Conservation (phyloP, 2,888 invertebrate genomes). For the Lithosia quadra region DNA sequence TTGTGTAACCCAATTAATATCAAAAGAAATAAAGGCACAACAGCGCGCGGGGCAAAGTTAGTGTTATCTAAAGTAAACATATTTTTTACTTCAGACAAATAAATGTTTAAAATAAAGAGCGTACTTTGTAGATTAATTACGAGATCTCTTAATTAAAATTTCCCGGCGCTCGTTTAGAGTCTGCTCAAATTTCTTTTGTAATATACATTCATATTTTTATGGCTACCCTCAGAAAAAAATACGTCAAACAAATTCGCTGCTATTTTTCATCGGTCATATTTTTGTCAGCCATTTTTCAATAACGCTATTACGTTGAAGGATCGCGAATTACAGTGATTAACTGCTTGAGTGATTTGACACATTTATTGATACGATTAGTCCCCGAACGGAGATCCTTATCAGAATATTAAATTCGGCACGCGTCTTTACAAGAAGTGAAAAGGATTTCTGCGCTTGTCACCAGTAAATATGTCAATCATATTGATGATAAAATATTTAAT, state of each 20-base stretch:
- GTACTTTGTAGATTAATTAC: constrained; percentile 1
- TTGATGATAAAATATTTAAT: not conserved
- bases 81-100: constrained; percentile 1
- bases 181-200: constrained; percentile 10
- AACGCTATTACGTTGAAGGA: constrained; percentile 3
- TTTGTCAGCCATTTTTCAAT: constrained; percentile 11
- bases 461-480: not conserved
- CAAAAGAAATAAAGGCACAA: not conserved
- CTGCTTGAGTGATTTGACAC: constrained; percentile 13
- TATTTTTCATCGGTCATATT: constrained; percentile 15
- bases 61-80: not conserved
- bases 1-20: no score
- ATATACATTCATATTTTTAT: constrained; percentile 15
- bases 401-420: constrained; percentile 2
- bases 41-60: not conserved
- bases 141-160: constrained; percentile 15
- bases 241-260: not conserved
- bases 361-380: constrained; percentile 7
- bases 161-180: not conserved
- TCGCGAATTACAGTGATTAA: constrained; percentile 14
- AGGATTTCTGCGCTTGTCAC: no score
- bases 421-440: not conserved
- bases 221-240: constrained; percentile 5
- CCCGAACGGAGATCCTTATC: not conserved
- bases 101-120: constrained; percentile 5